Base-by-base conservation (phyloP, 2,113 vertebrate species). In the Canis aureus region DNA sequence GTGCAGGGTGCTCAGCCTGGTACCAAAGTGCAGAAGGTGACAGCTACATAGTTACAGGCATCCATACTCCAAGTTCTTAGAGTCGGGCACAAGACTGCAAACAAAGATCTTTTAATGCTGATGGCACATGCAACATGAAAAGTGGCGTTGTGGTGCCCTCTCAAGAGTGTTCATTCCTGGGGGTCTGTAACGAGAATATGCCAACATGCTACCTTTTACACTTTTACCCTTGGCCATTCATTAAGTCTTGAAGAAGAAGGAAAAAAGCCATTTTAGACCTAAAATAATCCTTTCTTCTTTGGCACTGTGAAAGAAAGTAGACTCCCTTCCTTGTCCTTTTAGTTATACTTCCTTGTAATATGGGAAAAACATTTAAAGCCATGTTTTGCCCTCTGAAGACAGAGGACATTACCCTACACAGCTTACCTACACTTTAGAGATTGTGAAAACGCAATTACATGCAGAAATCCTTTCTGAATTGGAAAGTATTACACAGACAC, bases 251-350 rank as follows among this genome's bases (percentile, higher is more conserved):
- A 92, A 66, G 10, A 60, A 57, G 3, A 10, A 2, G 19, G 2
- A 2, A 2, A 11, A 43, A n/a, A 13, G 3, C 3, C 6, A 27
- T 51, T 92, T 95, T 66, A 64, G 12, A 49, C 19, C 16, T 43
- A 86, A 97, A 82, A 55, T 62, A 64, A 60, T 66, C 5, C 15
- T 76, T 97, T 95, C 15, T 89, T 29, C 6, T 95, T 96, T 53
- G 57, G 6, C 9, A 64, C 16, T 22, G 3, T 86, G 67, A 90
- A 67, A 35, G 10, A 87, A 76, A 91, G 29, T 84, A 66, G 51
- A 53, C 3, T 57, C 8, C 38, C 23, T 86, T 89, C 3, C 17
- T 22, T 60, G 3, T 66, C 74, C 22, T 93, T 79, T 73, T 32
- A 51, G 8, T 49, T 60, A 69, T 59, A 69, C 11, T 19, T 69